Evolutionary conservation across 2,888 invertebrate species (phyloP).

Genomic region (Neuroscelio doddi): DNA sequence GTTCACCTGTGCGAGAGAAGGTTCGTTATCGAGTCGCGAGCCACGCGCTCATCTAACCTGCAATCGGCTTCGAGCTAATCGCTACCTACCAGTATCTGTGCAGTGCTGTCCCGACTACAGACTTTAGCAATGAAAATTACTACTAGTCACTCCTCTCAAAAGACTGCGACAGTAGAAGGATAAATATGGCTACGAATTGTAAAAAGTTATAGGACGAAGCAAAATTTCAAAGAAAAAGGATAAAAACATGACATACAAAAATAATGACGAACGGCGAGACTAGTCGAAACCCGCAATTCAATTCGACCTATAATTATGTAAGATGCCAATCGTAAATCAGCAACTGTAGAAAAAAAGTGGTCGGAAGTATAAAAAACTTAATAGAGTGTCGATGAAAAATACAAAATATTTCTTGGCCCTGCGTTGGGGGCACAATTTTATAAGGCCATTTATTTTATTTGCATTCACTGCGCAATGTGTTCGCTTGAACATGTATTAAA

Average conservation of each 20-base stretch:
- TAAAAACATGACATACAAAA: slow-evolving; percentile 28
- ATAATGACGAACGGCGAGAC: slow-evolving; percentile 19
- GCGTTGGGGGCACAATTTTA: no score
- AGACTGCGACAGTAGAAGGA: slow-evolving; percentile 15
- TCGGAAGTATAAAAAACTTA: slow-evolving; percentile 1
- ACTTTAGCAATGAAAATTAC: slow-evolving; percentile 46
- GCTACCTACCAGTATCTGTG: slow-evolving; percentile 40
- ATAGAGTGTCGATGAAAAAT: no score
- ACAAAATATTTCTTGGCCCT: no score
- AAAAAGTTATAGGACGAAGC: slow-evolving; percentile 26
- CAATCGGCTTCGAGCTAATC: slow-evolving; percentile 46
- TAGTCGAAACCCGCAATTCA: slow-evolving; percentile 25
- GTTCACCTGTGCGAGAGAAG: slow-evolving; percentile 36
- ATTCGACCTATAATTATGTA: slow-evolving; percentile 28
- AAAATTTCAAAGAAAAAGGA: no score
- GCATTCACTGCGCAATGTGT: no score
- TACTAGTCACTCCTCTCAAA: slow-evolving; percentile 36
- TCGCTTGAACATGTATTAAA: no score
- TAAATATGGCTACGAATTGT: slow-evolving; percentile 12
- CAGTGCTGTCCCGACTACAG: slow-evolving; percentile 26
- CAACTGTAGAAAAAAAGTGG: slow-evolving; percentile 1
- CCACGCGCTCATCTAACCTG: slow-evolving; percentile 38
- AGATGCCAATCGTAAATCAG: slow-evolving; percentile 22
- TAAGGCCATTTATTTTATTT: no score
- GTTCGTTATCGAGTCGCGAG: slow-evolving; percentile 41